phyloP scores from a whole-genome alignment of 1,140 invertebrate genomes.

The roundworm (Caenorhabditis elegans) region WBcel235 BX284605.5:6835501-6836000 shows the following conservation, averaged over 20 bases:
- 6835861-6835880: conserved; percentile 48
- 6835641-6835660: conserved; percentile 24
- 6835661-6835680: conserved; percentile 36
- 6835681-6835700: conserved; percentile 38
- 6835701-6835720: conserved; percentile 39
- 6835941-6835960: conserved; percentile 44
- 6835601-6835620: not conserved
- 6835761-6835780: conserved; percentile 43
- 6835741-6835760: conserved; percentile 46
- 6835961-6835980: conserved; percentile 46
- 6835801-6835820: conserved; percentile 42
- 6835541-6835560: not conserved
- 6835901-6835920: conserved; percentile 43
- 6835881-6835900: conserved; percentile 49
- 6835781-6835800: conserved; percentile 43
- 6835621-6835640: not conserved
- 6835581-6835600: not conserved
- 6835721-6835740: conserved; percentile 45
- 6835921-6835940: conserved; percentile 47
- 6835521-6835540: conserved; percentile 5
- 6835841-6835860: not conserved
- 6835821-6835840: conserved; percentile 35
- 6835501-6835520: conserved; percentile 26
- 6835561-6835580: not conserved
- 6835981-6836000: conserved; percentile 46